Evolutionary conservation across 2,113 vertebrate species (phyloP).

Genomic region (Chaetodon auriga): DNA sequence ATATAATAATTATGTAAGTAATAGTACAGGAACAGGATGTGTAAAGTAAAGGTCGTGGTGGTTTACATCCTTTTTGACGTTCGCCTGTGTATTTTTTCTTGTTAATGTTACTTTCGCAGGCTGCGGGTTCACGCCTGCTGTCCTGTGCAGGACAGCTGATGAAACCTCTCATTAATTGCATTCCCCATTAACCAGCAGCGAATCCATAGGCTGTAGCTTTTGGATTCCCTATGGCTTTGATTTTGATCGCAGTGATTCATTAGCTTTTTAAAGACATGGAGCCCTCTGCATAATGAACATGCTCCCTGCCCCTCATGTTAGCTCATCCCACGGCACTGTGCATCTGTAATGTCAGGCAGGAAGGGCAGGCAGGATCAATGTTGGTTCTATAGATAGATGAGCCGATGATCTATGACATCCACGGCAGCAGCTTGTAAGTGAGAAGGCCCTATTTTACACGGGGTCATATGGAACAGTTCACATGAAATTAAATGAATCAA

Average conservation of each 20-base stretch:
- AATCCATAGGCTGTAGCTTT: slow-evolving; percentile 54
- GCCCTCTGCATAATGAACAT: slow-evolving; percentile 61
- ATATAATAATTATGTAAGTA: too few relatives aligned
- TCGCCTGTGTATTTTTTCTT: slow-evolving; percentile 18
- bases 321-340: slow-evolving; percentile 44
- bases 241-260: slow-evolving; percentile 74
- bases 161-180: slow-evolving; percentile 52
- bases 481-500: slow-evolving; percentile 65
- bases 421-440: slow-evolving; percentile 54
- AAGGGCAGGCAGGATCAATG: slow-evolving; percentile 78
- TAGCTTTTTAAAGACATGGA: slow-evolving; percentile 64
- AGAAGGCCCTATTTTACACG: slow-evolving; percentile 63
- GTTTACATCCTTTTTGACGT: not conserved
- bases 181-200: slow-evolving; percentile 57
- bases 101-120: slow-evolving; percentile 5
- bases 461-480: slow-evolving; percentile 60
- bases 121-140: not conserved
- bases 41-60: not conserved
- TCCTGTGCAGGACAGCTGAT: not conserved
- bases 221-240: slow-evolving; percentile 62
- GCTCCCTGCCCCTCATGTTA: slow-evolving; percentile 54
- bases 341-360: slow-evolving; percentile 72
- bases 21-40: not conserved
- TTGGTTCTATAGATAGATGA: slow-evolving; percentile 79
- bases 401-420: slow-evolving; percentile 78